phyloP scores from a whole-genome alignment of 2,888 invertebrate species.

The Nesidiocoris tenuis region DNA sequence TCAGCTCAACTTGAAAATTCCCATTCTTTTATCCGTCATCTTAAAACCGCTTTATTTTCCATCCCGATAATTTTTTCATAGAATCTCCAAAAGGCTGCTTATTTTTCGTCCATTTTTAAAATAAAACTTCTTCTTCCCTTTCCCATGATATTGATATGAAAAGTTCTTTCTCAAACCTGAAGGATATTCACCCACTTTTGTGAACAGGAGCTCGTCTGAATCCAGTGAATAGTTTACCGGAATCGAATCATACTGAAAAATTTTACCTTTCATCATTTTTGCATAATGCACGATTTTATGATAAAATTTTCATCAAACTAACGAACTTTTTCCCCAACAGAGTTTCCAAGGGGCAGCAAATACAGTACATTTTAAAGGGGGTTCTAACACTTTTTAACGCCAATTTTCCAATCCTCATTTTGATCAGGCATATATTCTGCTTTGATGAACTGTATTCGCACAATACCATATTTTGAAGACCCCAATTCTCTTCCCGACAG shows the following conservation, averaged over 20 bases:
- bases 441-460: no score
- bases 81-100: not conserved
- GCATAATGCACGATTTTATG: not conserved
- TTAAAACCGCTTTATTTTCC: not conserved
- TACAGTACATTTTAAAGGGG: no score
- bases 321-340: no score
- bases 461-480: not conserved
- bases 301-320: no score
- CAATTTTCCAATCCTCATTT: no score
- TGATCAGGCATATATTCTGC: no score
- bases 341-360: no score
- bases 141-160: not conserved
- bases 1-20: not conserved
- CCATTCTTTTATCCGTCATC: not conserved
- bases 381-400: no score
- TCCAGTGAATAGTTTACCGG: no score
- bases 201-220: not conserved
- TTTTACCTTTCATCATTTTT: not conserved
- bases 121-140: not conserved
- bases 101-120: not conserved
- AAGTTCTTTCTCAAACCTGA: not conserved
- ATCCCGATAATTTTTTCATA: not conserved
- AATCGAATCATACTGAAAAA: no score
- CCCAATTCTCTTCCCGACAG: no score
- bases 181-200: not conserved